phyloP scores from a whole-genome alignment of 2,113 vertebrate species.

The Chamaea fasciata region DNA sequence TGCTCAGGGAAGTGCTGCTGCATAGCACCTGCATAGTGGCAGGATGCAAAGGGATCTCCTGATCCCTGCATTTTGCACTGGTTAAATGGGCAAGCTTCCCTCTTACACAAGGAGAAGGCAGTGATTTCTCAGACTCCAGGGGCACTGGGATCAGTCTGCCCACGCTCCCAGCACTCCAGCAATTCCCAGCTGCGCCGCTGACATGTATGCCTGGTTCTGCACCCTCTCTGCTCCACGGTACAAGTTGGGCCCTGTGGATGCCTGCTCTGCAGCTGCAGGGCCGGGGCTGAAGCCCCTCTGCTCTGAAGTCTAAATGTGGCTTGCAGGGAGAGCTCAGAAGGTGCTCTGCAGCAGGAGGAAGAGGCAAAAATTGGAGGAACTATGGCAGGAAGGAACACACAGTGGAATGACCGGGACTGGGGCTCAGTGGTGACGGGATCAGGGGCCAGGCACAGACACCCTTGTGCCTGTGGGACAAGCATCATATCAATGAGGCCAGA shows the following conservation, averaged over 20 bases:
- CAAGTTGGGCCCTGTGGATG: background rate
- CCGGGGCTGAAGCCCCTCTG: fast-evolving
- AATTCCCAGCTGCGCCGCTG: background rate
- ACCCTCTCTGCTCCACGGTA: fast-evolving
- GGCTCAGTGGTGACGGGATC: background rate
- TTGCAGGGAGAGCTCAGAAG: background rate
- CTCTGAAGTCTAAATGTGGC: fast-evolving
- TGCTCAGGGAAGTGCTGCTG: background rate
- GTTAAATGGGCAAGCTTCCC: background rate
- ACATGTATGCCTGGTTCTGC: fast-evolving
- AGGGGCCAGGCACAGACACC: background rate
- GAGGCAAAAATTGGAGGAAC: slow-evolving; percentile 27
- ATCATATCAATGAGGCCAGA: background rate
- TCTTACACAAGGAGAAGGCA: background rate
- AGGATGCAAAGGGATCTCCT: background rate
- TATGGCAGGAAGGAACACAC: background rate
- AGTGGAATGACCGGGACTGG: fast-evolving
- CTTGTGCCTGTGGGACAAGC: fast-evolving
- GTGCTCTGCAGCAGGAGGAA: background rate
- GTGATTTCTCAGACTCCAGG: background rate
- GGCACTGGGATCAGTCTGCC: background rate
- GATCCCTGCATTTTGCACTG: background rate
- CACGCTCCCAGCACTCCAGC: background rate
- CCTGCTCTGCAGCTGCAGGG: fast-evolving
- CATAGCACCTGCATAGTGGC: fast-evolving